Percentiles rank a stretch among this genome's conserved stretches.
These are phyloP conservation scores for Nymphalis urticae DNA, from an alignment of 2,888 invertebrate genomes.

Conservation along the genomic window DNA sequence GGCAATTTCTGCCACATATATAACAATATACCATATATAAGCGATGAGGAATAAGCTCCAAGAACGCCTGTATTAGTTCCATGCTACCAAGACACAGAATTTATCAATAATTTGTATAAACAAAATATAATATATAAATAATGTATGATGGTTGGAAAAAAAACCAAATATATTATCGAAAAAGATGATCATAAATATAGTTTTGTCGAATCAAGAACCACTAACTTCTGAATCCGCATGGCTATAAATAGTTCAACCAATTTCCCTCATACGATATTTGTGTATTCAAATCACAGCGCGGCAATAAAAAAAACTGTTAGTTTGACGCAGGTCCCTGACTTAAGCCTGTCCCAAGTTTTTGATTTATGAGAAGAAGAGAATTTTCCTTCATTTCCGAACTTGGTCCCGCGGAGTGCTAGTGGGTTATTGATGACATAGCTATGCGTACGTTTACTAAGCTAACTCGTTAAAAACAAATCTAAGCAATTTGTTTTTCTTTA, in stretches of 20 bases:
- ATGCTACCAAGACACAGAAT: no score
- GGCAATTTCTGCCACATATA: no score
- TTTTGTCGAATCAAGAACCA: neutral
- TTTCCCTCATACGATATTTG: conserved; percentile 18
- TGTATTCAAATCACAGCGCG: conserved; percentile 42
- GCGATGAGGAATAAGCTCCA: no score
- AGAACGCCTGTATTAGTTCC: no score
- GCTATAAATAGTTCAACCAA: conserved; percentile 13
- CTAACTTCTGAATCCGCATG: neutral
- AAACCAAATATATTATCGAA: neutral
- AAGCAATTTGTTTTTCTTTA: neutral
- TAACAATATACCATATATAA: no score
- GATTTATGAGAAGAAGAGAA: conserved; percentile 38
- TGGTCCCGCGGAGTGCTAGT: conserved; percentile 18
- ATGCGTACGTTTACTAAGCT: neutral
- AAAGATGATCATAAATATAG: neutral
- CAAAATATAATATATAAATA: no score
- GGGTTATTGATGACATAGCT: conserved; percentile 22
- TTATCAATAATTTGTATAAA: no score
- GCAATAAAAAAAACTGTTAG: conserved; percentile 43
- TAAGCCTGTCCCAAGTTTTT: conserved; percentile 38
- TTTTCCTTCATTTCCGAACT: conserved; percentile 30
- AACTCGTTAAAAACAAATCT: conserved; percentile 3
- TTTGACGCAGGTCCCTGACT: conserved; percentile 37
- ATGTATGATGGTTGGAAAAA: no score